Evolutionary conservation across 2,888 invertebrate species (phyloP), one percentile per base, ranked within the genome.

Genomic region (Eupithecia subfuscata): DNA sequence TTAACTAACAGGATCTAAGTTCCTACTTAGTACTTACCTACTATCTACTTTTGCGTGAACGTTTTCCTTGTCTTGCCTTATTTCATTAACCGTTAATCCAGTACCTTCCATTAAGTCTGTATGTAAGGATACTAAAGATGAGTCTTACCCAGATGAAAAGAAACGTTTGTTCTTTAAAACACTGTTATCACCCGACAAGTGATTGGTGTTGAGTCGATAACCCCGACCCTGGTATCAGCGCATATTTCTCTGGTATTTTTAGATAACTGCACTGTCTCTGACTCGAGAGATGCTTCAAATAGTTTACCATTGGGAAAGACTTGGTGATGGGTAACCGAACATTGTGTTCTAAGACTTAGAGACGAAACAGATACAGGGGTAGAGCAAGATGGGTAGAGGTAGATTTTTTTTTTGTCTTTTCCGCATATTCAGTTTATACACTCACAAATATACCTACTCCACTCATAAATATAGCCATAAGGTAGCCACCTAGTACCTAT

Each of bases 171-270:
- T 18, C 25, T 68, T 68, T 68, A 68, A 67, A 56, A 48, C 22
- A 12, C n/a, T 18, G 40, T 67, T 67, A 69, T 69, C 30, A 69
- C 12, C 22, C 73, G 71, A 25, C 78, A 69, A 74, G 71, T 73
- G 78, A 76, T 72, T 52, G 75, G 75, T 78, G 73, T 22, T 56
- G 72, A 73, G 73, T 16, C 63, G 82, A 82, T 82, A 82, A 80
- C 81, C 82, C 71, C 71, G 73, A 74, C 60, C 73, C 77, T 77
- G 63, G 69, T 76, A 65, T 73, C 73, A 65, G 72, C 71, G 72
- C 70, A 70, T 70, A 79, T 74, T 76, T 76, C 79, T 77, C 78
- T 43, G 71, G 76, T 81, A 75, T 80, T 79, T 81, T 79, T 79
- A 77, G 78, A 77, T 78, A 78, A 78, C 71, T 65, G 74, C 72